Conservation (phyloP, 2,888 invertebrate species). For the Rotaria socialis region DNA sequence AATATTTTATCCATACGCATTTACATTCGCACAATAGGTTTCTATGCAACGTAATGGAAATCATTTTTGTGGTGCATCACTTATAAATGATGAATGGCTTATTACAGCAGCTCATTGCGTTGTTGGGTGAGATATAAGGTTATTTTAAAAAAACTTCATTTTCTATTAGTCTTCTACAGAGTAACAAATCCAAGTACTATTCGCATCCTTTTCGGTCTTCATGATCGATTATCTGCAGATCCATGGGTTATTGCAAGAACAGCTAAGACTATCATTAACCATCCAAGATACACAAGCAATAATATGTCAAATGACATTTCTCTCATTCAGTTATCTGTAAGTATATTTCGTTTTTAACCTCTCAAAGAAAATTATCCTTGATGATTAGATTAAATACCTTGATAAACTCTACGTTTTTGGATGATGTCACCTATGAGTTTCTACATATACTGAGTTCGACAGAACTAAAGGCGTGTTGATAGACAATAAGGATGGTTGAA, state of each 20-base stretch:
- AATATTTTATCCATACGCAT: background rate
- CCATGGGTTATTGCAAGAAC: slow-evolving; percentile 34
- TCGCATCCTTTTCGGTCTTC: slow-evolving; percentile 37
- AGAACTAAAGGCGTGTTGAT: too few species aligned
- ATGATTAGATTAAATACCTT: too few species aligned
- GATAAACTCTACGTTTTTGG: too few species aligned
- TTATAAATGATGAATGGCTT: slow-evolving; percentile 1
- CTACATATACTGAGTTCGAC: too few species aligned
- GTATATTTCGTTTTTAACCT: background rate
- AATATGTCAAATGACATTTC: slow-evolving; percentile 42
- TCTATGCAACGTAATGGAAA: background rate
- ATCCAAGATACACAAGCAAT: slow-evolving; percentile 9
- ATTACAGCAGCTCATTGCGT: slow-evolving; percentile 14
- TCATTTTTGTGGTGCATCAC: background rate
- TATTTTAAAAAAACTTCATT: too few species aligned
- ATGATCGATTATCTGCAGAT: slow-evolving; percentile 38
- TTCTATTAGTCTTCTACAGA: background rate
- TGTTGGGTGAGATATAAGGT: background rate
- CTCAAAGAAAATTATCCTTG: too few species aligned
- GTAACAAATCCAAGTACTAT: background rate
- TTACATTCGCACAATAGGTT: background rate
- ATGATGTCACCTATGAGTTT: too few species aligned
- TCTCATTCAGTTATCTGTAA: slow-evolving; percentile 44
- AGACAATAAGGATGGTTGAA: too few species aligned
- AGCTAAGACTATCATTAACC: slow-evolving; percentile 12